Base-by-base conservation (phyloP, 2,888 invertebrate genomes). In the Melitaea athalia region DNA sequence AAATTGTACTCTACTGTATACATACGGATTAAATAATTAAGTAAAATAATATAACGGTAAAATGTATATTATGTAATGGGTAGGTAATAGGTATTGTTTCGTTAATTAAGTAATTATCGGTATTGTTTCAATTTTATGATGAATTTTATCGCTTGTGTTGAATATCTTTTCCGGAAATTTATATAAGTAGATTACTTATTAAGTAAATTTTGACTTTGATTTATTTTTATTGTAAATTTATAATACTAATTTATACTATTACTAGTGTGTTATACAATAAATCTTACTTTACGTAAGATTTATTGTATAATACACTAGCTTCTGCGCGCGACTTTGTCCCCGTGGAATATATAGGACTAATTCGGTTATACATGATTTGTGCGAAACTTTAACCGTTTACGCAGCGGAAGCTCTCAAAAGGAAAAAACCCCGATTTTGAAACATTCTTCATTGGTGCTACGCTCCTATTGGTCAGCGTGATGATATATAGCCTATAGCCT, bases 131-230 rank as follows among this genome's bases (percentile, higher is more conserved):
- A 63, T 68, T 72, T 70, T 68, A 42, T 79, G 76, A 71, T 66
- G 52, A 71, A 61, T 68, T 66, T 61, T 68, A 72, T 63, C 67
- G 69, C 64, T 67, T 69, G 63, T 62, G 61, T 68, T 68, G 63
- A 71, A 63, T 63, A 63, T 43, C 49, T 15, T 80, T 83, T 84
- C 81, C 84, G 82, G 75, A 76, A 78, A 78, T 81, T 81, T 78
- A 74, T 75, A 75, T 81, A 78, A 81, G 75, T 78, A 72, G 72
- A 72, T 71, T 71, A 74, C 77, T 79, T 77, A 78, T 74, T 68
- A 68, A 72, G 75, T 72, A 59, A 63, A 63, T 33, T 52, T 57
- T 63, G 52, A 60, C 14, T 45, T 62, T 59, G 72, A 75, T 74
- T 73, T 71, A 75, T 71, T 69, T 75, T 76, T 68, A 68, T 65